These are phyloP conservation scores for Dichetophora obliterata DNA, from an alignment of 2,888 invertebrate species.

Conservation along the genomic window DNA sequence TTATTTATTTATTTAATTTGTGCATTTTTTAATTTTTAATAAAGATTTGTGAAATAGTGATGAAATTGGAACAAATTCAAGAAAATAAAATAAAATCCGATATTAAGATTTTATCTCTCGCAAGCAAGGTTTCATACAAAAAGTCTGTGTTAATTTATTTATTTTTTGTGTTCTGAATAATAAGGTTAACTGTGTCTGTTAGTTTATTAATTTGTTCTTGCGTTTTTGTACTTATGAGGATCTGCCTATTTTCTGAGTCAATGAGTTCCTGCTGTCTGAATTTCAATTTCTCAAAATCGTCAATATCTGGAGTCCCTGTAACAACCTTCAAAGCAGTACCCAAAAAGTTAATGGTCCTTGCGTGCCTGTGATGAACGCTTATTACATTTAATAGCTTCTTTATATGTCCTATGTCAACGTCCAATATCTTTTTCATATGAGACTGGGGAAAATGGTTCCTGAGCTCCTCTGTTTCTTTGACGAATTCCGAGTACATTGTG, in stretches of 20 bases:
- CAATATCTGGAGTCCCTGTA: conserved; percentile 43
- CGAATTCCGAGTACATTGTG: conserved; percentile 26
- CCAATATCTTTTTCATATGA: conserved; percentile 42
- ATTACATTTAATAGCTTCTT: conserved; percentile 39
- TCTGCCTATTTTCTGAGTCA: too few species aligned
- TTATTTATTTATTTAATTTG: too few species aligned
- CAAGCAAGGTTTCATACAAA: conserved; percentile 39
- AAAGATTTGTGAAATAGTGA: too few species aligned
- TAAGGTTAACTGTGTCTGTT: too few species aligned
- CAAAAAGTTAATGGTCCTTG: conserved; percentile 40
- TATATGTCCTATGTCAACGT: conserved; percentile 38
- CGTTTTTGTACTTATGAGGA: too few species aligned
- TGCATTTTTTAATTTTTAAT: too few species aligned
- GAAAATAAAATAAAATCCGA: too few species aligned
- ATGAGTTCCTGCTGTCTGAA: too few species aligned
- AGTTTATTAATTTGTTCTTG: too few species aligned
- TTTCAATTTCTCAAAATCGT: conserved; percentile 43
- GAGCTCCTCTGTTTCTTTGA: too few species aligned
- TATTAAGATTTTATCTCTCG: conserved; percentile 45
- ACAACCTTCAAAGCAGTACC: conserved; percentile 43
- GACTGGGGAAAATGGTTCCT: conserved; percentile 37
- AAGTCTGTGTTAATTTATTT: conserved; percentile 35
- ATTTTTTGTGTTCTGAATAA: conserved; percentile 31
- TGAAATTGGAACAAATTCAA: too few species aligned
- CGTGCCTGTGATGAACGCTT: too few species aligned